Evolutionary conservation across 2,888 invertebrate genomes (phyloP).

Genomic region (Aleiodes testaceus): DNA sequence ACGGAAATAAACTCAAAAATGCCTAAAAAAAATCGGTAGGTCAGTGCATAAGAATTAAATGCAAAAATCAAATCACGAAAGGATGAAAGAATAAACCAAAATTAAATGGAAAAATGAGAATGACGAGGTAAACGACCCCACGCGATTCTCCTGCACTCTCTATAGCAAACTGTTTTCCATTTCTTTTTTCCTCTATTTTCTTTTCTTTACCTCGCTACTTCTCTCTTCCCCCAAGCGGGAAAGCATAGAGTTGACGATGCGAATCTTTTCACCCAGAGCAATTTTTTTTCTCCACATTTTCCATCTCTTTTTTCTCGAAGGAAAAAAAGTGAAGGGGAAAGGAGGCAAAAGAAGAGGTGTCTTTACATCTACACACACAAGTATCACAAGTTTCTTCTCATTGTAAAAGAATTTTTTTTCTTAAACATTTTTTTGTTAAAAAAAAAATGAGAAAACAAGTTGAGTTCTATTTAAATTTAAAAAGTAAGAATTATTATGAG

Average conservation of each 20-base stretch:
- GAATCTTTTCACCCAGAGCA: conserved; percentile 40
- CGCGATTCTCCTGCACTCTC: conserved; percentile 28
- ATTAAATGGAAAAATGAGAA: conserved; percentile 28
- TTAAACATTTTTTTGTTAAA: background rate
- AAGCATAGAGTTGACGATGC: conserved; percentile 43
- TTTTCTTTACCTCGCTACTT: conserved; percentile 25
- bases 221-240: conserved; percentile 37
- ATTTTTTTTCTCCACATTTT: conserved; percentile 23
- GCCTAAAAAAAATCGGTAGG: too few species aligned
- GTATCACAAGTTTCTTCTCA: conserved; percentile 19
- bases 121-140: conserved; percentile 43
- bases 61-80: background rate
- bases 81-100: background rate
- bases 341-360: conserved; percentile 11
- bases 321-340: conserved; percentile 4
- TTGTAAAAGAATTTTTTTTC: background rate
- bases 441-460: background rate
- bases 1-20: too few species aligned
- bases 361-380: conserved; percentile 1
- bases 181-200: conserved; percentile 15
- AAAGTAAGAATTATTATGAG: too few species aligned
- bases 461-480: background rate
- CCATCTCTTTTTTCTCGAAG: conserved; percentile 7
- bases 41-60: too few species aligned
- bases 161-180: conserved; percentile 8